Percentiles rank a stretch among this genome's conserved stretches.
Evolutionary conservation across 2,797 vertebrate genomes (phyloP).

Genomic region (Potorous gilbertii): DNA sequence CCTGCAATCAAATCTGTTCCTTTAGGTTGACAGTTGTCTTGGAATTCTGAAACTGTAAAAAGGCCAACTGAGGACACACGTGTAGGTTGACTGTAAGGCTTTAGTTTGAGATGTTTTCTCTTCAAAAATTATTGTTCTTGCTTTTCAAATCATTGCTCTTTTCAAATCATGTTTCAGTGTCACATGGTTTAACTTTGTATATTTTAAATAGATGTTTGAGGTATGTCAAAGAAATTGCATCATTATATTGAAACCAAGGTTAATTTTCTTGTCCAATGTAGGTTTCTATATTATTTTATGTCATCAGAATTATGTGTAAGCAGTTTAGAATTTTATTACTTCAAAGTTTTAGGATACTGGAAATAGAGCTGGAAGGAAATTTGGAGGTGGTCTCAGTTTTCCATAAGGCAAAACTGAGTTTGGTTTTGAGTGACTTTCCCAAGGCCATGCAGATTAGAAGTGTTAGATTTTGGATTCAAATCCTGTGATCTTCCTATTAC

Average conservation of each 20-base stretch:
- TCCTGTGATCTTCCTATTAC: neutral
- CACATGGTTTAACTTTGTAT: neutral
- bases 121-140: neutral
- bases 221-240: constrained; percentile 51
- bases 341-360: neutral
- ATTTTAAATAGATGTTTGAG: constrained; percentile 45
- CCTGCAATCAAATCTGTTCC: constrained; percentile 52
- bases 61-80: constrained; percentile 20
- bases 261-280: constrained; percentile 53
- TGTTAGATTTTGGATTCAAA: neutral
- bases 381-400: neutral
- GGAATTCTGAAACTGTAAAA: constrained; percentile 37
- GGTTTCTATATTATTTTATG: constrained; percentile 42
- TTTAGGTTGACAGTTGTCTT: constrained; percentile 57
- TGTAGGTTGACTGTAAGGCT: constrained; percentile 19
- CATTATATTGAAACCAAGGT: constrained; percentile 39
- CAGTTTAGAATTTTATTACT: neutral
- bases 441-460: neutral
- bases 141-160: neutral
- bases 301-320: neutral
- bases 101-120: neutral
- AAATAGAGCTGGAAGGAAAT: neutral
- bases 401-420: neutral
- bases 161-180: constrained; percentile 29
- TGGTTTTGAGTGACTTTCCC: neutral